phyloP scores from a whole-genome alignment of 2,888 invertebrate species.

The Noctua comes region DNA sequence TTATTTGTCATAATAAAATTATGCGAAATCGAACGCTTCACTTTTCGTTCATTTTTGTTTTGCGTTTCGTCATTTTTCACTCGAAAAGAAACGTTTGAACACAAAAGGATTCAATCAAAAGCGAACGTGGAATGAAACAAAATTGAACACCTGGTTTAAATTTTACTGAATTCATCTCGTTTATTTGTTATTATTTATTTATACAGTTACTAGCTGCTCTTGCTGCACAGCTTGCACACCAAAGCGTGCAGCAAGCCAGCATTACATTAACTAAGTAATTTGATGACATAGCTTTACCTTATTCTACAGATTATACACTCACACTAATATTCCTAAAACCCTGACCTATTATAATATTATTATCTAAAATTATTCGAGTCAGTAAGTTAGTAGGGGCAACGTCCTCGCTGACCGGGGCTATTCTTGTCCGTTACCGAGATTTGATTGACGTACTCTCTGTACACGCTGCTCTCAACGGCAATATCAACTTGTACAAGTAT shows the following conservation, averaged over 20 bases:
- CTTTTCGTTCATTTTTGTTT: too few relatives aligned
- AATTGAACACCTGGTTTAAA: not conserved
- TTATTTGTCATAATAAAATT: too few relatives aligned
- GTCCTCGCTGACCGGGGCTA: slow-evolving; percentile 64
- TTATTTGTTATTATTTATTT: too few relatives aligned
- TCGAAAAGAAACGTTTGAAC: too few relatives aligned
- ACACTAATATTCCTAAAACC: not conserved
- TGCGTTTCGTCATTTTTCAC: too few relatives aligned
- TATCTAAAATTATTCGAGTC: slow-evolving; percentile 13
- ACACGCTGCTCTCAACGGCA: slow-evolving; percentile 20
- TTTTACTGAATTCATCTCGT: not conserved
- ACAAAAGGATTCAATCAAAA: too few relatives aligned
- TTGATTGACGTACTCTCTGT: slow-evolving; percentile 65
- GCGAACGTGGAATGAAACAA: too few relatives aligned
- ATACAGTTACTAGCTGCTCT: too few relatives aligned
- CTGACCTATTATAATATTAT: slow-evolving; percentile 19
- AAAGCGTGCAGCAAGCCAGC: too few relatives aligned
- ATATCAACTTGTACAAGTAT: slow-evolving; percentile 40
- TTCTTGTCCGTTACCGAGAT: slow-evolving; percentile 59
- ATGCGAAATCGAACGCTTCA: too few relatives aligned
- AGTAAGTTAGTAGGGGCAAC: slow-evolving; percentile 54
- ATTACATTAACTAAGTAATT: not conserved
- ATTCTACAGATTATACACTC: not conserved
- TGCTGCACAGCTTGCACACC: too few relatives aligned
- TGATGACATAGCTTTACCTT: not conserved